Conservation (phyloP, 2,888 invertebrate species). For the Leucozona laternaria region DNA sequence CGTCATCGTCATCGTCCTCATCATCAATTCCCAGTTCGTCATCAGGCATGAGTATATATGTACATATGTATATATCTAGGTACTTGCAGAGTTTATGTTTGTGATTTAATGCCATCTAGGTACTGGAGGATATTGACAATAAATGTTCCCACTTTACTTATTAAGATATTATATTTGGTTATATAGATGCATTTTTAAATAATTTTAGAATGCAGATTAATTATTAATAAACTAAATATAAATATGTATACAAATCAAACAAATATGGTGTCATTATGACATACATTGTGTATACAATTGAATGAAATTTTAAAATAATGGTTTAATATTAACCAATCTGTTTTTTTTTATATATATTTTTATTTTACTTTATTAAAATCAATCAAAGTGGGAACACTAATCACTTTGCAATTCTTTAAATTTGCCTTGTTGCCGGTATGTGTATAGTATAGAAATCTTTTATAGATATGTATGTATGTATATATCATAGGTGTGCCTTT, state of each 20-base stretch:
- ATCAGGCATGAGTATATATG: background rate
- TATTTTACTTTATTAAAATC: too few species aligned
- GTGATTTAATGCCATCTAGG: conserved; percentile 68
- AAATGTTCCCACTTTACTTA: conserved; percentile 18
- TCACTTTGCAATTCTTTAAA: conserved; percentile 46
- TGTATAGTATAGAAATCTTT: too few species aligned
- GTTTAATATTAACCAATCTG: too few species aligned
- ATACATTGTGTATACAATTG: too few species aligned
- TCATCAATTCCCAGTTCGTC: conserved; percentile 63
- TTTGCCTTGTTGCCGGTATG: conserved; percentile 33
- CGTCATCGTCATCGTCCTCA: conserved; percentile 50
- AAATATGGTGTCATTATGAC: too few species aligned
- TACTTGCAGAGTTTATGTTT: conserved; percentile 61
- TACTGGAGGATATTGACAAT: conserved; percentile 31
- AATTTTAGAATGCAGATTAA: too few species aligned
- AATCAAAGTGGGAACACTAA: conserved; percentile 7
- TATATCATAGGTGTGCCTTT: conserved; percentile 32
- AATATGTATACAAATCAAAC: background rate
- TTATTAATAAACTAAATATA: too few species aligned
- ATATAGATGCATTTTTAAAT: too few species aligned
- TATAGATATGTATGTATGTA: background rate
- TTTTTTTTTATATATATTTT: too few species aligned
- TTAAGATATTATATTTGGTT: too few species aligned
- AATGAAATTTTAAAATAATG: too few species aligned
- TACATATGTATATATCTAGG: conserved; percentile 2